A percentile compares a stretch with the other conserved stretches of the same genome.
Evolutionary conservation across 2,888 invertebrate genomes (phyloP).

Genomic region (Tanypteryx hageni): DNA sequence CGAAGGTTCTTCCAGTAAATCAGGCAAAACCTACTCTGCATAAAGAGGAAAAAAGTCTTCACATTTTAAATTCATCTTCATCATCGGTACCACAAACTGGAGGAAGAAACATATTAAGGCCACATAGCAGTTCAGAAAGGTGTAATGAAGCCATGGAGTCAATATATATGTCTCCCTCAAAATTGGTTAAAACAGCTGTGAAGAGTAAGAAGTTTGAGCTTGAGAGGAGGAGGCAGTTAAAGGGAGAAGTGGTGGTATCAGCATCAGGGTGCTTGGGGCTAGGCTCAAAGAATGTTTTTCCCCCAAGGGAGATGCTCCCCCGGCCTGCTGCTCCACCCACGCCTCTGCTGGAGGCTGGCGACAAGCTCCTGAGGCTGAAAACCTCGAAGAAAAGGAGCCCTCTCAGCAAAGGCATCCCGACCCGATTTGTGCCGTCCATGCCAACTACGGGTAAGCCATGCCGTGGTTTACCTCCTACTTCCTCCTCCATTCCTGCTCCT

Average conservation of each 20-base stretch:
- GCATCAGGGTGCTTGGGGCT: slow-evolving; percentile 68
- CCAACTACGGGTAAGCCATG: slow-evolving; percentile 66
- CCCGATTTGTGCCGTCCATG: slow-evolving; percentile 62
- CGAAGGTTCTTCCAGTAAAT: background rate
- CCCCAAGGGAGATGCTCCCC: slow-evolving; percentile 64
- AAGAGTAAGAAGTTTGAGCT: slow-evolving; percentile 80
- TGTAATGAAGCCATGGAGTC: slow-evolving; percentile 36
- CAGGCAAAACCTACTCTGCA: background rate
- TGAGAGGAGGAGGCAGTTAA: slow-evolving; percentile 77
- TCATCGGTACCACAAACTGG: background rate
- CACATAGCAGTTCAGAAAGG: slow-evolving; percentile 22
- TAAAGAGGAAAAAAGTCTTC: slow-evolving; percentile 30
- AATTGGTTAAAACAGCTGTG: slow-evolving; percentile 81
- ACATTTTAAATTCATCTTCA: background rate
- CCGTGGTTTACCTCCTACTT: slow-evolving; percentile 66
- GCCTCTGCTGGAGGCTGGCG: slow-evolving; percentile 61
- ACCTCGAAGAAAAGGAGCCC: slow-evolving; percentile 65
- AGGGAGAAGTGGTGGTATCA: slow-evolving; percentile 72
- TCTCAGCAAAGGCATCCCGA: slow-evolving; percentile 63
- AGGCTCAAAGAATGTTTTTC: slow-evolving; percentile 71
- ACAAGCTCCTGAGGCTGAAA: slow-evolving; percentile 64
- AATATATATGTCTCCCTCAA: slow-evolving; percentile 78
- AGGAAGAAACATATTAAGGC: slow-evolving; percentile 20
- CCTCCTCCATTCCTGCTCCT: slow-evolving; percentile 55
- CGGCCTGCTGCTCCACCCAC: slow-evolving; percentile 58